Evolutionary conservation across 2,113 vertebrate species (phyloP).

Genomic region (Hypanus sabinus): DNA sequence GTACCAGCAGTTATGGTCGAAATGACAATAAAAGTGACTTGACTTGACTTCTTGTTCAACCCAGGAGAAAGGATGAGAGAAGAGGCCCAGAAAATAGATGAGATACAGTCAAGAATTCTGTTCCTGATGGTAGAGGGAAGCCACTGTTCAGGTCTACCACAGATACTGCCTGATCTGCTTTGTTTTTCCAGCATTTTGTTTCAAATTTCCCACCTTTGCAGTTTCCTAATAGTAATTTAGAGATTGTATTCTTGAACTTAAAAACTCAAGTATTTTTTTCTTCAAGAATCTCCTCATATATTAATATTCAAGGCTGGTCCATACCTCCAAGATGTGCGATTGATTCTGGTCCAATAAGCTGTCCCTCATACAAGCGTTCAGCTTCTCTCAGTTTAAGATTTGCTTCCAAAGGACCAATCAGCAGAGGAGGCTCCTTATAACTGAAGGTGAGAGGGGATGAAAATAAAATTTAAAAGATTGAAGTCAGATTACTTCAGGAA

Average conservation of each 20-base stretch:
- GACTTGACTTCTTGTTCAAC: too few relatives aligned
- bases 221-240: background rate
- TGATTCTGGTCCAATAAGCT: slow-evolving; percentile 81
- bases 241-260: background rate
- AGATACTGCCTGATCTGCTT: too few relatives aligned
- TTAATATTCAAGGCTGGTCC: slow-evolving; percentile 35
- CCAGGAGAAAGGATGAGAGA: too few relatives aligned
- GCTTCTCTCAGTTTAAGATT: slow-evolving; percentile 75
- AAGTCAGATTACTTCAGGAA: slow-evolving; percentile 14
- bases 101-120: too few relatives aligned
- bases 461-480: slow-evolving; percentile 37
- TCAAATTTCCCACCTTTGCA: too few relatives aligned
- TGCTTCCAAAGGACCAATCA: slow-evolving; percentile 72
- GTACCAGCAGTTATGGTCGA: too few relatives aligned
- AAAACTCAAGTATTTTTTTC: background rate
- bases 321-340: slow-evolving; percentile 78
- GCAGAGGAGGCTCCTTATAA: slow-evolving; percentile 76
- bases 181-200: too few relatives aligned
- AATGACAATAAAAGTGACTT: too few relatives aligned
- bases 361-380: slow-evolving; percentile 76
- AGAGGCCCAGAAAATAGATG: too few relatives aligned
- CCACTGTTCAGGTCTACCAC: too few relatives aligned
- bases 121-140: too few relatives aligned
- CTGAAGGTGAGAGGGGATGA: slow-evolving; percentile 52
- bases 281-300: background rate